A percentile compares a stretch with the other conserved stretches of the same genome.
Evolutionary conservation across 2,797 vertebrate genomes (phyloP).

Genomic region (Enteromius thamalakanensis): DNA sequence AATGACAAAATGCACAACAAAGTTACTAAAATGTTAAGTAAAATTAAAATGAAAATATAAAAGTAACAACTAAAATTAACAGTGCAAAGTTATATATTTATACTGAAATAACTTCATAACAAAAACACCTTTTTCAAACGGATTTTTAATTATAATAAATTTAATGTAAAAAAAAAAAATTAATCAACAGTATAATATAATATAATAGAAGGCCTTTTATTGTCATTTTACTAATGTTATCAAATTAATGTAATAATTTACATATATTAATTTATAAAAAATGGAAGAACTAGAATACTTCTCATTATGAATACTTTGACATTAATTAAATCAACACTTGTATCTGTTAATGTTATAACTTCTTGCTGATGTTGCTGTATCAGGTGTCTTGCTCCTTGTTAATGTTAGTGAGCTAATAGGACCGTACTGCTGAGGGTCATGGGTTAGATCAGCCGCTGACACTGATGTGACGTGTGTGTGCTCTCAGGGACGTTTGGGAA

Average conservation of each 20-base stretch:
- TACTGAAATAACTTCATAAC: not conserved
- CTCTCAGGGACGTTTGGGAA: constrained; percentile 94
- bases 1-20: too few relatives aligned
- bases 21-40: too few relatives aligned
- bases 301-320: not conserved
- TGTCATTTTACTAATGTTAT: too few relatives aligned
- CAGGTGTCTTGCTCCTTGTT: too few relatives aligned
- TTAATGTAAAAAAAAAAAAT: too few relatives aligned
- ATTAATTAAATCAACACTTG: too few relatives aligned
- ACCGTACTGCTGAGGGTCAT: not conserved
- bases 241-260: too few relatives aligned
- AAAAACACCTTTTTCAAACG: not conserved
- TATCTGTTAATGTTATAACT: too few relatives aligned
- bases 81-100: not conserved
- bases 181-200: not conserved
- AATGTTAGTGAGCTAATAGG: too few relatives aligned
- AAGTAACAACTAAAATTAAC: not conserved
- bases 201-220: too few relatives aligned
- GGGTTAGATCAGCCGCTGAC: not conserved
- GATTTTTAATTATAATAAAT: not conserved
- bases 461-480: constrained; percentile 22
- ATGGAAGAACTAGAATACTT: not conserved
- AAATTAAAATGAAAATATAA: too few relatives aligned
- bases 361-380: too few relatives aligned
- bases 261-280: not conserved